Percentiles rank a stretch among this genome's conserved stretches.
Evolutionary conservation across 2,113 vertebrate genomes (phyloP).

Genomic region (Pangasianodon gigas): DNA sequence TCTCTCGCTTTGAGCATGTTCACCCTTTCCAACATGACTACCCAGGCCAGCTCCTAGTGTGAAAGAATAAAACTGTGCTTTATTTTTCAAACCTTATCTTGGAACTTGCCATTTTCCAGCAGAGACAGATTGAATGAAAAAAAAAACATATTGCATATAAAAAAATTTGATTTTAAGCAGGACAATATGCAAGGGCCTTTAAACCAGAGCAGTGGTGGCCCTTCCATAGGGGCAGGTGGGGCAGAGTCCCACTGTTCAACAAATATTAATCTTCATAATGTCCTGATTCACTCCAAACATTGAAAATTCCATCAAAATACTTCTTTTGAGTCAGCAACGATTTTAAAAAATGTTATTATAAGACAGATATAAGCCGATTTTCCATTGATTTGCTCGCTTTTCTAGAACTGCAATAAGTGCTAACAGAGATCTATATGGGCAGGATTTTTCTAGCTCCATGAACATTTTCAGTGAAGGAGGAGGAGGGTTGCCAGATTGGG

Average conservation of each 20-base stretch:
- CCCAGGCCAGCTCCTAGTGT: constrained; percentile 34
- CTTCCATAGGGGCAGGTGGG: constrained; percentile 6
- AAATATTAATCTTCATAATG: neutral
- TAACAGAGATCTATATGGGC: neutral
- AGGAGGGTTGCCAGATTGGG: neutral
- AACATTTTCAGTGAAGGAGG: neutral
- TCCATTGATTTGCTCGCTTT: neutral
- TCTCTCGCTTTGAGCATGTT: constrained; percentile 45
- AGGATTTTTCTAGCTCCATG: neutral
- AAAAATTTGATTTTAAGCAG: constrained; percentile 65
- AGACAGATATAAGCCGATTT: neutral
- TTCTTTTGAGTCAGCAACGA: no score
- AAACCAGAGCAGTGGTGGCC: constrained; percentile 54
- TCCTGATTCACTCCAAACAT: neutral
- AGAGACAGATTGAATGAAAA: constrained; percentile 17
- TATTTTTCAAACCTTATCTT: constrained; percentile 54
- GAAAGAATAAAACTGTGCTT: constrained; percentile 56
- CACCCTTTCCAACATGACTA: constrained; percentile 14
- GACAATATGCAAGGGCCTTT: constrained; percentile 43
- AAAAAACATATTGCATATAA: constrained; percentile 61
- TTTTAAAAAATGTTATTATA: no score
- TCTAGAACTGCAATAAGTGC: neutral
- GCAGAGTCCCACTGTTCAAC: neutral
- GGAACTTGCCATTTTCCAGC: constrained; percentile 53
- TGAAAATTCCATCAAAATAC: neutral